These are phyloP conservation scores for Nothocercus julius DNA, from an alignment of 2,113 vertebrate genomes.

Conservation along the genomic window DNA sequence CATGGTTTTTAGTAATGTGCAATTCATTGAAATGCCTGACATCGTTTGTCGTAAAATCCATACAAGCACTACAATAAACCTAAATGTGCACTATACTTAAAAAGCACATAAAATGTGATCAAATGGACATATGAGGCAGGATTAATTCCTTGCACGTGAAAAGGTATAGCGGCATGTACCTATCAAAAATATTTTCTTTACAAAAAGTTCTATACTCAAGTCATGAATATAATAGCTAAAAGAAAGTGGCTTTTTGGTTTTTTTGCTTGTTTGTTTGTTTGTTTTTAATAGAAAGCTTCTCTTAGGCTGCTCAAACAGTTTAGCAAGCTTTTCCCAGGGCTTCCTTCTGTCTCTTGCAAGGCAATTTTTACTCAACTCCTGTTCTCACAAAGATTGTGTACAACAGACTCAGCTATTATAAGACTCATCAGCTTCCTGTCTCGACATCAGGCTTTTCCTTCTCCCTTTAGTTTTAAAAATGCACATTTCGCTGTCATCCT, in stretches of 20 bases:
- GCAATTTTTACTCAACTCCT: conserved; percentile 22
- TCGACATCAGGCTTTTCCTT: conserved; percentile 66
- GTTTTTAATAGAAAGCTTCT: background rate
- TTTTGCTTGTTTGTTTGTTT: no score
- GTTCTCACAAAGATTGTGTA: background rate
- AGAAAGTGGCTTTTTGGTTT: background rate
- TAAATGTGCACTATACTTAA: background rate
- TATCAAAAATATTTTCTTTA: background rate
- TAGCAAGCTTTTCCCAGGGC: background rate
- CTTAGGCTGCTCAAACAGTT: background rate
- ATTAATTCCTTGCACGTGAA: background rate
- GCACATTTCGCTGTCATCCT: conserved; percentile 55
- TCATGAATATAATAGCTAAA: background rate
- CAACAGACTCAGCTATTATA: conserved; percentile 48
- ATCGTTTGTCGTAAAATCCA: background rate
- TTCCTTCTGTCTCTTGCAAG: background rate
- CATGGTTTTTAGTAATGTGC: background rate
- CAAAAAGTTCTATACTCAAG: background rate
- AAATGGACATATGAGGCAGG: background rate
- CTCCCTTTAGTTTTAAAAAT: conserved; percentile 68
- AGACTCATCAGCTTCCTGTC: conserved; percentile 59
- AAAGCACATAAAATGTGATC: background rate
- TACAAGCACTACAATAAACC: background rate
- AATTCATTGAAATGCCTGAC: background rate
- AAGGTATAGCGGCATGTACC: background rate